phyloP scores from a whole-genome alignment of 2,113 vertebrate species.

The Cyphomyrus plagiostoma region DNA sequence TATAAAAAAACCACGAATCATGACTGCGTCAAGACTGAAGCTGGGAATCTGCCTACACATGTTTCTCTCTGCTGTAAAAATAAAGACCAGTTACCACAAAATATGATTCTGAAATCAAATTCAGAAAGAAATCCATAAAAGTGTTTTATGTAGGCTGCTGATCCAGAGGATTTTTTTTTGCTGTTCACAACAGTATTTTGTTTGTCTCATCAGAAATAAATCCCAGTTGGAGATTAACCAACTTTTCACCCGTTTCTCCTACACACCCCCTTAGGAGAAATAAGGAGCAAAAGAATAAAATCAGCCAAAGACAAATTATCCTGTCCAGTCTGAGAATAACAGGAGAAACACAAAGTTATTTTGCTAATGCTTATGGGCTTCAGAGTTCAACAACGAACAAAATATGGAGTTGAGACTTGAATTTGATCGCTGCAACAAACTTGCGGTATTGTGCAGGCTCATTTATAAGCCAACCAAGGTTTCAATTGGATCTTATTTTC shows the following conservation, averaged over 20 bases:
- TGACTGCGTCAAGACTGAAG: neutral
- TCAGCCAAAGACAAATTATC: neutral
- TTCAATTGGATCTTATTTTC: neutral
- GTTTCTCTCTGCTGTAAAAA: neutral
- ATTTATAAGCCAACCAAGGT: neutral
- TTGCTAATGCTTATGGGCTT: neutral
- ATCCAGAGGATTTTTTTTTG: neutral
- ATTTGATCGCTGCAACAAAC: neutral
- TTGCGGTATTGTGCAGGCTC: neutral
- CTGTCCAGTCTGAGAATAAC: neutral
- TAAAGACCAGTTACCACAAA: neutral
- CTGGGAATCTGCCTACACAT: neutral
- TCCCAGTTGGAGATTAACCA: neutral
- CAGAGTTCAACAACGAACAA: neutral
- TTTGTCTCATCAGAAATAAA: neutral
- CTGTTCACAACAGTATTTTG: neutral
- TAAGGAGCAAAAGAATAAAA: neutral
- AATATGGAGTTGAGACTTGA: neutral
- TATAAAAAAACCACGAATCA: neutral
- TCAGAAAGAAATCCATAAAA: neutral
- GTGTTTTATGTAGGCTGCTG: neutral
- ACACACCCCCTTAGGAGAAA: neutral
- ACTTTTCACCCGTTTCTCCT: neutral
- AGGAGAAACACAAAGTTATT: neutral
- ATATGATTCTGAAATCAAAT: neutral